Conservation (phyloP, 2,797 vertebrate genomes). For the Molossus molossus region DNA sequence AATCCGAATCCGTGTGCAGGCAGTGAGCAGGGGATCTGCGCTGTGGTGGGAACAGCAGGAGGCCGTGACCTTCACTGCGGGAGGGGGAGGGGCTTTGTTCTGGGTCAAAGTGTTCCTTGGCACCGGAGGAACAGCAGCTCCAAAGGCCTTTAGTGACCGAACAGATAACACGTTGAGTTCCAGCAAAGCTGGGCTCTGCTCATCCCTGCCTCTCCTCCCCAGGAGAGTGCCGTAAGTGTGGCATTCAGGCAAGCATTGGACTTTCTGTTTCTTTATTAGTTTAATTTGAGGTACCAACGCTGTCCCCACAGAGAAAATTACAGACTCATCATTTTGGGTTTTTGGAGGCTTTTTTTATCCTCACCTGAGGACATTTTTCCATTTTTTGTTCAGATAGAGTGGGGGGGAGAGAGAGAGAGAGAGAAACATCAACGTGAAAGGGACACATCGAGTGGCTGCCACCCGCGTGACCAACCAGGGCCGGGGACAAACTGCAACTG, state of each 20-base stretch:
- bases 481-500: no score
- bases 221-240: background rate
- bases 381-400: no score
- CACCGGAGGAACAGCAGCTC: background rate
- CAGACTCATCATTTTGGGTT: background rate
- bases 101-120: background rate
- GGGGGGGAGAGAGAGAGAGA: no score
- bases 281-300: conserved; percentile 8
- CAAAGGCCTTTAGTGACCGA: background rate
- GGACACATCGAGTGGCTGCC: no score
- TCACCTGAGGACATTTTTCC: no score
- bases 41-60: background rate
- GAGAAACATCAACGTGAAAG: no score
- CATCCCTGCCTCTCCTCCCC: background rate
- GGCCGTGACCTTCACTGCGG: background rate
- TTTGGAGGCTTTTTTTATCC: no score
- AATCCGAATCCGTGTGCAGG: background rate
- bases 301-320: background rate
- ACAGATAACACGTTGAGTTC: background rate
- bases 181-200: background rate
- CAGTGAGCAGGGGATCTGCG: background rate
- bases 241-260: background rate
- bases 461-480: no score
- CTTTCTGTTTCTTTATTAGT: conserved; percentile 6
- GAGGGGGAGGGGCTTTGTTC: background rate